Base-by-base conservation (phyloP, 2,888 invertebrate genomes). In the Aspidiotus destructor region DNA sequence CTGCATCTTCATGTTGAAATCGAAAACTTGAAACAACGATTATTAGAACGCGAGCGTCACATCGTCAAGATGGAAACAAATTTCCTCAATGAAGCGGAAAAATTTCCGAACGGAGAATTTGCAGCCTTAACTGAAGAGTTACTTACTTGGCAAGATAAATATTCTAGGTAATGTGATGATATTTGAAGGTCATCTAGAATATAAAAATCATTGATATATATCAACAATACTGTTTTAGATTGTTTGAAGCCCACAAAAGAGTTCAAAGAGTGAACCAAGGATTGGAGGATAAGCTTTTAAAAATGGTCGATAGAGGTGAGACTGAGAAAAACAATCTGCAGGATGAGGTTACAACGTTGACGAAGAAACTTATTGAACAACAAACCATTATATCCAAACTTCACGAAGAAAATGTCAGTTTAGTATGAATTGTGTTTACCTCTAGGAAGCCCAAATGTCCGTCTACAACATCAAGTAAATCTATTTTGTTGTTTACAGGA, bases 211-310 rank as follows among this genome's bases (percentile, higher is more conserved):
- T 55, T 55, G 16, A 11, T n/a, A 5, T 44, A 15, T 55, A 2
- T 15, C 55, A 15, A n/a, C 2, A 16, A 16, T 16, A 10, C 17
- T 55, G 15, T 55, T 70, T 41, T 76, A 89, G 95, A 75, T 82
- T 96, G 73, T 87, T 90, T 79, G 95, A 96, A 76, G 92, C 93
- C 68, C 93, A 96, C 76, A 91, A 92, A 77, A 85, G 92, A 75
- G 87, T 96, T 70, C 95, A 95, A 79, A 92, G 90, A 79, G 86
- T 96, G 55, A 96, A 96, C 79, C 94, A 95, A 81, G 89, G 88
- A 73, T 81, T 96, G 74, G 96, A 96, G 80, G 96, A 96, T 77
- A 96, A 95, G 77, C 80, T 96, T 71, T 80, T 96, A 71, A 90
- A 89, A 79, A 84, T 95, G 78, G 95, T 95, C 8, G 93, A 94